Evolutionary conservation across 2,888 invertebrate genomes (phyloP).

Genomic region (Rhogogaster chlorosoma): DNA sequence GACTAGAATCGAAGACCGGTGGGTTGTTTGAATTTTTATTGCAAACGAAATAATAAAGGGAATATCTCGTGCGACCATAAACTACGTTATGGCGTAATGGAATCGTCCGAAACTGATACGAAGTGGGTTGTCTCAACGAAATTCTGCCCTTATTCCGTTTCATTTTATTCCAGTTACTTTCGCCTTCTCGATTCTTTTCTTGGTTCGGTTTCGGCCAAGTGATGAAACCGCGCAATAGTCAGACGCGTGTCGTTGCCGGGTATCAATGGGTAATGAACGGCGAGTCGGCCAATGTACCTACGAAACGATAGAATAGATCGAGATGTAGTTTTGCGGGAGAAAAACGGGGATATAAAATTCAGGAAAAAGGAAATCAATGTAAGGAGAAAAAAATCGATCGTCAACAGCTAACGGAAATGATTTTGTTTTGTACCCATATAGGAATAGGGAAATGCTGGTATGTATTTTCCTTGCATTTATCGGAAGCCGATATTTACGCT

Average conservation of each 20-base stretch:
- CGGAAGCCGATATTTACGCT: slow-evolving; percentile 16
- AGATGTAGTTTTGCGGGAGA: not conserved
- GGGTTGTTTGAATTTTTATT: slow-evolving; percentile 3
- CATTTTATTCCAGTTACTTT: not conserved
- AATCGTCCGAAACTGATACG: not conserved
- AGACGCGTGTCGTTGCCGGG: slow-evolving; percentile 9
- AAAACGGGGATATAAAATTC: not conserved
- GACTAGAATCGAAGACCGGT: not conserved
- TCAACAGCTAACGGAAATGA: not conserved
- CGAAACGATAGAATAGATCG: not conserved
- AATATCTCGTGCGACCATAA: slow-evolving; percentile 8
- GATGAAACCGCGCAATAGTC: not conserved
- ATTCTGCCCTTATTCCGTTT: not conserved
- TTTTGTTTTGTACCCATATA: not conserved
- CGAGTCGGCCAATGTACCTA: not conserved
- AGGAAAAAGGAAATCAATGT: not conserved
- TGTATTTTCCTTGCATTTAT: not conserved
- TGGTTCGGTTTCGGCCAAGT: not conserved
- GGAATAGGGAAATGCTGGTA: not conserved
- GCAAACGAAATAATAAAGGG: slow-evolving; percentile 4
- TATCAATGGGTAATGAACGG: not conserved
- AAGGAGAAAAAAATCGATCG: not conserved
- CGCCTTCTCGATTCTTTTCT: not conserved
- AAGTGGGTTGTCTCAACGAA: not conserved
- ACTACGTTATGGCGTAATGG: slow-evolving; percentile 5